Base-by-base conservation (phyloP, 2,113 vertebrate genomes). In the Oostethus manadensis region DNA sequence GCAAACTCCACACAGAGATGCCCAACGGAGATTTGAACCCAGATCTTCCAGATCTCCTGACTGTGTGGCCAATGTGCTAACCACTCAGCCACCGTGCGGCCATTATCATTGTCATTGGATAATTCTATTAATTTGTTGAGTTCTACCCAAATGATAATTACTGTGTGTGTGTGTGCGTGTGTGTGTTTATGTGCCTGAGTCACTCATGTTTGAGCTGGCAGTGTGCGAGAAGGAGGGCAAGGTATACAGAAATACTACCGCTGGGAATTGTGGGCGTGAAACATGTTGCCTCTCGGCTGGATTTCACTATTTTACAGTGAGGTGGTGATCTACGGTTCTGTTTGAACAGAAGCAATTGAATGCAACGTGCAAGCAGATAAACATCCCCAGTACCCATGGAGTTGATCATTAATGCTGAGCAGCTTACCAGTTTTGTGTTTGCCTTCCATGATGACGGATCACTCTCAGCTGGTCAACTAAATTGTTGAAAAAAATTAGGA, bases 241-340 rank as follows among this genome's bases (percentile, higher is more conserved):
- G 74, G 62, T 56, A 76, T 62, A 82, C 57, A 58, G 51, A 44
- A 1, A 62, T 21, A 29, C 18, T n/a, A 60, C 76, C 45, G 0
- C 3, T 10, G 74, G 78, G 77, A 50, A 59, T 55, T 29, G 45
- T 50, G 76, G 63, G 60, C 54, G 73, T 70, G 68, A 79, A 78
- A 80, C 69, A 53, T 66, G 47, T 53, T 58, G 26, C 49, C 59
- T 73, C 63, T 58, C 65, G 68, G 68, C 64, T 64, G 38, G 70
- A 63, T 68, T 56, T 67, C 59, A 58, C 62, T 23, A 0, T 16
- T 15, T 26, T 50, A 50, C 13, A 8, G 21, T 23, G 21, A 50
- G 21, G 48, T 50, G 13, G 26, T 23, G 48, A 50, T 14, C 22
- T 29, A 8, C 10, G 48, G 48, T 11, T 14, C 10, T 16, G 48